Percentiles rank a stretch among this genome's conserved stretches.
phyloP scores from a whole-genome alignment of 2,113 vertebrate species.

The Morone saxatilis region DNA sequence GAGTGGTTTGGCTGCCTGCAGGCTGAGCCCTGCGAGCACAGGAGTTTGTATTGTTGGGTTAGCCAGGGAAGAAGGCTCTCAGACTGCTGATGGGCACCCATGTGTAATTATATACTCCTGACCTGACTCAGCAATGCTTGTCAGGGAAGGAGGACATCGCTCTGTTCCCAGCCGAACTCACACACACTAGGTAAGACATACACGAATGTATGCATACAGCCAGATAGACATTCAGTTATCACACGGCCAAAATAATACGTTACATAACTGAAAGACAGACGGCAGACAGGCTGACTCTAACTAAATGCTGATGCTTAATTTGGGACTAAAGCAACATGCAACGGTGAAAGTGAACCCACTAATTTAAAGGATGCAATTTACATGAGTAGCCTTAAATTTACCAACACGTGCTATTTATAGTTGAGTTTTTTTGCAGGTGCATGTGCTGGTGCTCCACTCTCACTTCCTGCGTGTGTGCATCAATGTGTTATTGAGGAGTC shows the following conservation, averaged over 20 bases:
- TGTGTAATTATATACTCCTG: conserved; percentile 78
- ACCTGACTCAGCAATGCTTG: conserved; percentile 77
- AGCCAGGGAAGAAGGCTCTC: conserved; percentile 54
- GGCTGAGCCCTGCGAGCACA: conserved; percentile 50
- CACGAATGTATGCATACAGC: not conserved
- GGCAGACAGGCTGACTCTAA: conserved; percentile 52
- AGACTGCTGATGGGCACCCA: conserved; percentile 73
- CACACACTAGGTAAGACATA: conserved; percentile 17
- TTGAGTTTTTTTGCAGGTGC: conserved; percentile 21
- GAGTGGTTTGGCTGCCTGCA: conserved; percentile 47
- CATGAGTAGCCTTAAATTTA: conserved; percentile 36
- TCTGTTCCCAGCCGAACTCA: conserved; percentile 56
- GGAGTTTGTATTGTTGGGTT: conserved; percentile 63
- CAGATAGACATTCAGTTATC: conserved; percentile 13
- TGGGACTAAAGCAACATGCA: conserved; percentile 17
- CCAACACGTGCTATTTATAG: conserved; percentile 29
- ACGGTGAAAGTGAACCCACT: conserved; percentile 28
- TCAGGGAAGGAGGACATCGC: conserved; percentile 60
- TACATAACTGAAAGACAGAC: conserved; percentile 8
- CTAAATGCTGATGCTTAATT: conserved; percentile 38
- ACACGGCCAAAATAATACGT: conserved; percentile 44
- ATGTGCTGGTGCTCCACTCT: conserved; percentile 1
- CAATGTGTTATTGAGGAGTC: conserved; percentile 44
- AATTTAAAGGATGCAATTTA: conserved; percentile 53
- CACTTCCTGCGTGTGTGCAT: conserved; percentile 19